Percentiles rank a stretch among this genome's conserved stretches.
Evolutionary conservation across 1,140 invertebrate species (phyloP).

Genomic region (Ceratina japonica): DNA sequence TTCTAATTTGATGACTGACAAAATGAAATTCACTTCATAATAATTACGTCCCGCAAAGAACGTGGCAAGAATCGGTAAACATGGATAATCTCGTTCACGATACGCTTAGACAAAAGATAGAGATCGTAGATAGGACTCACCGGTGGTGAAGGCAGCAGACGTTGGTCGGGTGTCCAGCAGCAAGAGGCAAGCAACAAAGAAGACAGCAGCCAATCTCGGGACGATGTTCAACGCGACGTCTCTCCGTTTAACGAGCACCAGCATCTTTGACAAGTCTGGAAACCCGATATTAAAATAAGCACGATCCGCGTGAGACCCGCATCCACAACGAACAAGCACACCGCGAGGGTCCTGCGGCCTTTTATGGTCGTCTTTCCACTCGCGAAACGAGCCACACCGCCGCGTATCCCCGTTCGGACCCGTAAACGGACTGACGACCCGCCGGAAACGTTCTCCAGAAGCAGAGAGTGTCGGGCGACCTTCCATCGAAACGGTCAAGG

Average conservation of each 20-base stretch:
- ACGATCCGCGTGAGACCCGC: slow-evolving; percentile 40
- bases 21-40: too few relatives aligned
- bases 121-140: slow-evolving; percentile 48
- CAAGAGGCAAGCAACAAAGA: slow-evolving; percentile 63
- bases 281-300: slow-evolving; percentile 36
- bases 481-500: slow-evolving; percentile 33
- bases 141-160: slow-evolving; percentile 71
- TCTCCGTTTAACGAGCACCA: slow-evolving; percentile 36
- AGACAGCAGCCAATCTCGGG: slow-evolving; percentile 63
- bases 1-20: too few relatives aligned
- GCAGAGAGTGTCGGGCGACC: not conserved
- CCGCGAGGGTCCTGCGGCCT: slow-evolving; percentile 19
- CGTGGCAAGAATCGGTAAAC: too few relatives aligned
- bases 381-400: slow-evolving; percentile 16
- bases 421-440: slow-evolving; percentile 1
- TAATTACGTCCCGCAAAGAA: too few relatives aligned
- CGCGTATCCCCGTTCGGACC: slow-evolving; percentile 6
- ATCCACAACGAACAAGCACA: slow-evolving; percentile 51
- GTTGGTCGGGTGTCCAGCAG: slow-evolving; percentile 63
- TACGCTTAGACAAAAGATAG: not conserved
- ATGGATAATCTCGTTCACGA: not conserved
- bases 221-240: slow-evolving; percentile 42
- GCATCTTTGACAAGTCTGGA: slow-evolving; percentile 33
- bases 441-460: slow-evolving; percentile 25
- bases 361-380: slow-evolving; percentile 21